These are phyloP conservation scores for Catharus bicknelli DNA, from an alignment of 2,113 vertebrate species.

Conservation along the genomic window DNA sequence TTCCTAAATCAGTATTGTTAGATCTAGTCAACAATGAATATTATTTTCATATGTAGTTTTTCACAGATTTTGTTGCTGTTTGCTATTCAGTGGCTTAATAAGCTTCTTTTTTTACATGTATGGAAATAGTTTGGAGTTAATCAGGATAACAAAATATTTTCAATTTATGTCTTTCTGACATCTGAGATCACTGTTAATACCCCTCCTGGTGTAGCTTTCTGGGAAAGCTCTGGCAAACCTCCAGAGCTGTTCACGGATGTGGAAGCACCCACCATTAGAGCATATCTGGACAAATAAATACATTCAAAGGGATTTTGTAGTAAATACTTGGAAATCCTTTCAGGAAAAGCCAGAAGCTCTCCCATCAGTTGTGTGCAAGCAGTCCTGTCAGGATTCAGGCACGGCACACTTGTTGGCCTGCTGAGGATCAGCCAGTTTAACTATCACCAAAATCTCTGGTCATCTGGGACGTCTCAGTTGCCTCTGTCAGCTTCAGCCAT, in stretches of 20 bases:
- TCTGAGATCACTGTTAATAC: background rate
- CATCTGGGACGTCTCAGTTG: background rate
- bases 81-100: background rate
- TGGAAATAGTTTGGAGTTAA: background rate
- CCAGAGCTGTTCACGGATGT: background rate
- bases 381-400: background rate
- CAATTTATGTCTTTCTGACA: background rate
- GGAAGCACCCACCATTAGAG: background rate
- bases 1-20: background rate
- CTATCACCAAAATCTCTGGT: background rate
- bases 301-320: background rate
- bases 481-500: background rate
- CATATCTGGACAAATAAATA: background rate
- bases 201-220: background rate
- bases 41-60: background rate
- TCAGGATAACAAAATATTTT: background rate
- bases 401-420: background rate
- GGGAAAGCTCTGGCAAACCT: slow-evolving; percentile 1
- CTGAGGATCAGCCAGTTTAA: background rate
- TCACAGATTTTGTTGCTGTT: background rate
- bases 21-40: background rate
- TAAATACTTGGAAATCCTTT: background rate
- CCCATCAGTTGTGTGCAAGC: background rate
- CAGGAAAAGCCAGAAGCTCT: background rate
- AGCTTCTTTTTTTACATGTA: background rate